phyloP scores from a whole-genome alignment of 2,888 invertebrate species.

The Calliopum simillimum region DNA sequence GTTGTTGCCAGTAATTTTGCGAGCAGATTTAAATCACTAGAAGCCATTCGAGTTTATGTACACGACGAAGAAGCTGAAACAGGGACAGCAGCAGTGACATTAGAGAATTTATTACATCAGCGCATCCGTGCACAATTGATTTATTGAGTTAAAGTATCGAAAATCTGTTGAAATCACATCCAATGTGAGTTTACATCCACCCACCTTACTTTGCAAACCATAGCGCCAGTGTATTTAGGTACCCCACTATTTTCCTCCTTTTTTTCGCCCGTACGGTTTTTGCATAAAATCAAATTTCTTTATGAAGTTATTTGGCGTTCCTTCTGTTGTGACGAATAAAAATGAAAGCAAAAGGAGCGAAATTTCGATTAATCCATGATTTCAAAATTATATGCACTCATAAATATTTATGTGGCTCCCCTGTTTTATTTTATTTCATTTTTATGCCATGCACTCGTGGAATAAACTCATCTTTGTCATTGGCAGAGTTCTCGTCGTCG shows the following conservation, averaged over 20 bases:
- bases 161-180: constrained; percentile 16
- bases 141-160: constrained; percentile 23
- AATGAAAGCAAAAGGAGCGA: constrained; percentile 13
- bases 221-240: not conserved
- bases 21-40: constrained; percentile 12
- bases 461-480: constrained; percentile 36
- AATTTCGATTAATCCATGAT: constrained; percentile 45
- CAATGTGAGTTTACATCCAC: not conserved
- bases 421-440: constrained; percentile 22
- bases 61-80: constrained; percentile 9
- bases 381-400: constrained; percentile 44
- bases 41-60: not conserved
- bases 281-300: constrained; percentile 38
- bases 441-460: constrained; percentile 17
- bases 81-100: no score
- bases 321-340: not conserved
- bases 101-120: constrained; percentile 11
- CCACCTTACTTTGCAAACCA: not conserved
- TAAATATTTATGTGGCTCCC: constrained; percentile 42
- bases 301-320: constrained; percentile 27
- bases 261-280: constrained; percentile 14
- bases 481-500: not conserved
- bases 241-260: not conserved
- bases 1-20: constrained; percentile 22
- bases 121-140: constrained; percentile 19